Evolutionary conservation across 2,113 vertebrate genomes (phyloP).

Genomic region (Tachuris rubrigastra): DNA sequence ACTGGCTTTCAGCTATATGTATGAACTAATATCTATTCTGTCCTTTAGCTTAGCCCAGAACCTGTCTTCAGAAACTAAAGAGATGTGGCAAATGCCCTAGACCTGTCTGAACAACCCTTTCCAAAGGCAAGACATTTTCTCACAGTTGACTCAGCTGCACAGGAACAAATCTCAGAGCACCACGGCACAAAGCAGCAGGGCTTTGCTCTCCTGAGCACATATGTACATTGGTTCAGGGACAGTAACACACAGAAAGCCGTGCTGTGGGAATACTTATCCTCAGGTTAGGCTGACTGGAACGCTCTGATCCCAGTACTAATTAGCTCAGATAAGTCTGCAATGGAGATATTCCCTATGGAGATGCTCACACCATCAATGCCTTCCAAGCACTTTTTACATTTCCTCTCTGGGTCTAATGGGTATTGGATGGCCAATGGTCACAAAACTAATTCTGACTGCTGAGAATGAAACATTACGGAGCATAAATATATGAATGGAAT

Average conservation of each 20-base stretch:
- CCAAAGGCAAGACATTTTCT: background rate
- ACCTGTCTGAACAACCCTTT: background rate
- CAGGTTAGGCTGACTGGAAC: background rate
- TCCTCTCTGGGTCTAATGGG: background rate
- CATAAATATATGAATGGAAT: background rate
- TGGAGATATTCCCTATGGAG: background rate
- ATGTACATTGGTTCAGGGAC: rapidly evolving
- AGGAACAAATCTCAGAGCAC: background rate
- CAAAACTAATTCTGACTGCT: background rate
- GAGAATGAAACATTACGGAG: background rate
- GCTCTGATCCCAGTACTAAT: background rate
- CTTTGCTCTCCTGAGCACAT: background rate
- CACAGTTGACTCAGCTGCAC: background rate
- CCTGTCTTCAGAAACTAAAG: background rate
- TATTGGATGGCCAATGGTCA: background rate
- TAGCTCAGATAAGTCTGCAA: background rate
- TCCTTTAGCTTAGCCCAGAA: background rate
- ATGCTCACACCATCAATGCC: background rate
- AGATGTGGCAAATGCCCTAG: background rate
- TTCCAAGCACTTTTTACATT: background rate
- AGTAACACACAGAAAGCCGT: background rate
- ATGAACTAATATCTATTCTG: background rate
- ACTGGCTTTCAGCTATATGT: background rate
- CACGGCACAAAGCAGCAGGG: background rate
- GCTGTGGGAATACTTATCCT: background rate